A percentile compares a stretch with the other conserved stretches of the same genome.
phyloP scores from a whole-genome alignment of 2,888 invertebrate species.

The Junonia oenone region DNA sequence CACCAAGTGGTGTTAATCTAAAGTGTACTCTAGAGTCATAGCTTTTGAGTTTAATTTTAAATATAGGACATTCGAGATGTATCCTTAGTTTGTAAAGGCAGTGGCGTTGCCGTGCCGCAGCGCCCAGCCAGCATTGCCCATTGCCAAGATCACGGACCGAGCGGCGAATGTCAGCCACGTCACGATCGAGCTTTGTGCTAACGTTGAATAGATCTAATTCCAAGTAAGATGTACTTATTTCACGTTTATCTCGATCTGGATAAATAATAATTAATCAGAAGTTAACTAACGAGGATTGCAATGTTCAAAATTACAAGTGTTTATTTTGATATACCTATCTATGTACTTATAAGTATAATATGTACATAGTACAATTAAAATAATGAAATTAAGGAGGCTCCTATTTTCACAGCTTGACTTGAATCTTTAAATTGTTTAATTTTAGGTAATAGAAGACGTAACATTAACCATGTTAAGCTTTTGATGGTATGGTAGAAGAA shows the following conservation, averaged over 20 bases:
- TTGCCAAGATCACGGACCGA: slow-evolving; percentile 82
- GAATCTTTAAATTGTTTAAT: no score
- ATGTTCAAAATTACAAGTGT: neutral
- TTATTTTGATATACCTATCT: no score
- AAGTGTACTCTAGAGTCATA: slow-evolving; percentile 1
- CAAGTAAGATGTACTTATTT: slow-evolving; percentile 49
- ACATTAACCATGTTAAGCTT: no score
- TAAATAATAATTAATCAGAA: slow-evolving; percentile 28
- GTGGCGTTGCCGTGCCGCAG: slow-evolving; percentile 48
- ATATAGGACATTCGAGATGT: slow-evolving; percentile 3
- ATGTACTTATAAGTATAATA: no score
- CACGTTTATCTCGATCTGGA: slow-evolving; percentile 48
- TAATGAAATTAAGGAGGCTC: no score
- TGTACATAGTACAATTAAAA: no score
- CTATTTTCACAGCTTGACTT: no score
- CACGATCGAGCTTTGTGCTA: slow-evolving; percentile 71
- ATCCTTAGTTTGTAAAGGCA: slow-evolving; percentile 10
- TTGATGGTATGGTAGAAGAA: slow-evolving; percentile 1
- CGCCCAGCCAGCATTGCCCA: slow-evolving; percentile 74
- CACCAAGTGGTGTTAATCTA: neutral
- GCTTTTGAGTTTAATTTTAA: slow-evolving; percentile 5
- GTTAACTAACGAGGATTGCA: neutral
- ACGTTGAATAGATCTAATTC: slow-evolving; percentile 65
- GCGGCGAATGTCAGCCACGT: slow-evolving; percentile 78
- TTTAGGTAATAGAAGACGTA: no score